Evolutionary conservation across 2,797 vertebrate genomes (phyloP), one percentile per base, ranked within the genome.

Genomic region (Phalanger gymnotis): DNA sequence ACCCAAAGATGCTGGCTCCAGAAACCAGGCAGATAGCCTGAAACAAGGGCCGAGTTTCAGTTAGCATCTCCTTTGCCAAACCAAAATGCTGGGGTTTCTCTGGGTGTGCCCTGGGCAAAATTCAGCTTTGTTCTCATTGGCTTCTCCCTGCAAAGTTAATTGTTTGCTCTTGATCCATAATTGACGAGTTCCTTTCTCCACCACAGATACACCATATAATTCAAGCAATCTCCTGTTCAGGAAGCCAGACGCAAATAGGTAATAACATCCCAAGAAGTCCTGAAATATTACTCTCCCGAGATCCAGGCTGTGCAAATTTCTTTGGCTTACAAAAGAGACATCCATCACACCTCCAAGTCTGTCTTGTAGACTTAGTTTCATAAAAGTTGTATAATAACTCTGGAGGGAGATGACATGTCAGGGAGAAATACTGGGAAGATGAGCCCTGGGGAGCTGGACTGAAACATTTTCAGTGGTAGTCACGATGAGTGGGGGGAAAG

Each of bases 291-390:
- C 92, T 97, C 93, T 96, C 90, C 73, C 0, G 96, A 98, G 97
- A 97, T 90, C 94, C 55, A 3, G 90, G 34, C 89, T 40, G 22
- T 98, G 95, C 90, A 96, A 87, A 95, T 98, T 97, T 97, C 0
- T 51, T 97, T 97, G 90, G 57, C 95, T 98, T 97, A 90, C 91
- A 95, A 98, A 97, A 96, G 98, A 96, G 90, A 73, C 93, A 97
- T 97, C 94, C 92, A 92, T 98, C 96, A 98, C 90, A 95, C 16
- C 95, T 97, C 94, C 94, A 89, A 96, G 16, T 90, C 93, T 96
- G 92, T 97, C 97, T 92, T 90, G 94, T 96, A 97, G 97, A 92
- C 95, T 97, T 96, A 89, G 93, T 98, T 97, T 98, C 96, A 92
- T 5, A 97, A 97, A 97, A 96, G 94, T 94, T 90, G n/a, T 94